Conservation (phyloP, 1,140 invertebrate genomes). For the Lepidurus apus region DNA sequence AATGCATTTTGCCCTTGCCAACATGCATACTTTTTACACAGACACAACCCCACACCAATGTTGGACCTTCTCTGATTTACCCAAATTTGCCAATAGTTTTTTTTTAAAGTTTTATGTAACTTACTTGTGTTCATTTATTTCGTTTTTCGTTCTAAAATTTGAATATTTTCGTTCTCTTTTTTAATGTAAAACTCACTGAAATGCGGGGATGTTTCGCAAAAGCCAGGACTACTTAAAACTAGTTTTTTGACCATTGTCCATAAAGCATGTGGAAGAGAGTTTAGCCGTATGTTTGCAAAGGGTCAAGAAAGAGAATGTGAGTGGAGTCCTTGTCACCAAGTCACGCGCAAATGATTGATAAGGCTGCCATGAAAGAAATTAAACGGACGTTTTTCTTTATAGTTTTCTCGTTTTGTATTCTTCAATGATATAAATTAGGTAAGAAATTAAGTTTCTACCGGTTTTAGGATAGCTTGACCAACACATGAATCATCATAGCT, state of each 20-base stretch:
- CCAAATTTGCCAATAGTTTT: background rate
- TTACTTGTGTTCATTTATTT: background rate
- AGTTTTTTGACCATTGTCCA: conserved; percentile 11
- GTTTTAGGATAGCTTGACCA: too few relatives aligned
- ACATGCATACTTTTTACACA: background rate
- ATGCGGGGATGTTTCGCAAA: background rate
- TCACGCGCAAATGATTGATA: conserved; percentile 17
- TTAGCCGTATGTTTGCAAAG: background rate
- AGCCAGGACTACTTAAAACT: conserved; percentile 5
- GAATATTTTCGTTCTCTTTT: background rate
- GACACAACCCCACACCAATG: background rate
- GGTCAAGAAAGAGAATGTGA: background rate
- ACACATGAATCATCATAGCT: too few relatives aligned
- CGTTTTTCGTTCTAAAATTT: background rate
- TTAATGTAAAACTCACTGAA: background rate
- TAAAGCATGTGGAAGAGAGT: background rate
- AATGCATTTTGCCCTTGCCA: background rate
- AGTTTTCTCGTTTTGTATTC: background rate
- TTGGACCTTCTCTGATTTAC: background rate
- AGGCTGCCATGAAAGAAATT: conserved; percentile 9
- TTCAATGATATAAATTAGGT: background rate
- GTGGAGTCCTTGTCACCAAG: conserved; percentile 16
- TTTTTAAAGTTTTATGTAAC: background rate
- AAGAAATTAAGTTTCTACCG: too few relatives aligned
- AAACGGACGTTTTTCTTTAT: conserved; percentile 8